phyloP scores from a whole-genome alignment of 2,888 invertebrate genomes.

The Pyrochroa serraticornis region DNA sequence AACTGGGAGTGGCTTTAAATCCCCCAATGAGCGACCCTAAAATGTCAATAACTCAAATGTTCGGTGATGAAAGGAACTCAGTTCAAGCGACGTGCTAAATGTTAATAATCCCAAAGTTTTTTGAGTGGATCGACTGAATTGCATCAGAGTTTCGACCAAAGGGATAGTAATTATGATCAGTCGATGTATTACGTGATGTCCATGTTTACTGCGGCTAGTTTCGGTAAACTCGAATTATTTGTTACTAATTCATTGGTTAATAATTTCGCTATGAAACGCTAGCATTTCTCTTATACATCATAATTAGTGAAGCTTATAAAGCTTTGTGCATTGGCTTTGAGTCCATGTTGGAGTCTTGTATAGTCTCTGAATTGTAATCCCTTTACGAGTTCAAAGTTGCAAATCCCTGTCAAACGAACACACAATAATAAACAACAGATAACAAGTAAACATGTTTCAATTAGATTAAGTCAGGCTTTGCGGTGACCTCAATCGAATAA shows the following conservation, averaged over 20 bases:
- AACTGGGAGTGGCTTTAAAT: no score
- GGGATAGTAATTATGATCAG: conserved; percentile 9
- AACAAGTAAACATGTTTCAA: conserved; percentile 23
- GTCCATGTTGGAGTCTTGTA: conserved; percentile 28
- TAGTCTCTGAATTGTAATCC: conserved; percentile 27
- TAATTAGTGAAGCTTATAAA: conserved; percentile 27
- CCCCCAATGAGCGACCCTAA: no score
- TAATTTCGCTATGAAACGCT: conserved; percentile 21
- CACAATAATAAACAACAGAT: conserved; percentile 24
- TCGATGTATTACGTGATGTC: not conserved
- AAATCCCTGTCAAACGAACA: conserved; percentile 27
- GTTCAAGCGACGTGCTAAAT: conserved; percentile 8
- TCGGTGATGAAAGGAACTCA: not conserved
- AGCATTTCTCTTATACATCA: conserved; percentile 23
- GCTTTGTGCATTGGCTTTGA: conserved; percentile 31
- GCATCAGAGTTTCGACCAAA: conserved; percentile 11
- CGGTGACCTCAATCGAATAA: not conserved
- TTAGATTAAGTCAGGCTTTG: conserved; percentile 6
- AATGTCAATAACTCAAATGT: no score
- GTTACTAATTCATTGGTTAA: conserved; percentile 25
- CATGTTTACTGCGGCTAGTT: not conserved
- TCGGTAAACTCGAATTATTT: conserved; percentile 7
- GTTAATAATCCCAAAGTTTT: conserved; percentile 9
- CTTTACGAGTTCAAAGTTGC: conserved; percentile 25
- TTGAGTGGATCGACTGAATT: conserved; percentile 15